These are phyloP conservation scores for Athalia cordata DNA, from an alignment of 2,888 invertebrate species.

Conservation along the genomic window DNA sequence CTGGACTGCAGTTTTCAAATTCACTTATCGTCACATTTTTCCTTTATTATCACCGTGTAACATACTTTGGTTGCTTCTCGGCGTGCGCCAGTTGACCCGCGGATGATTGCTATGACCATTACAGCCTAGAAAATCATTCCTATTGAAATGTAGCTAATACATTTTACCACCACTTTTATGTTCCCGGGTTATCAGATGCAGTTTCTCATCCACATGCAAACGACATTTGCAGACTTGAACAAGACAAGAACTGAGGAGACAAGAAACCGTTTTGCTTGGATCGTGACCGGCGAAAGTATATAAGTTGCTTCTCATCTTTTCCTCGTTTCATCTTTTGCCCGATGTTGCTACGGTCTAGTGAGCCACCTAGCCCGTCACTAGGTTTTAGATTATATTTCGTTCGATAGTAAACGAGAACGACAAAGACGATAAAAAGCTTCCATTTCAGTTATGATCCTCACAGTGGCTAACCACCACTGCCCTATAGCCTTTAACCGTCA, in stretches of 20 bases:
- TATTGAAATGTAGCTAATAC: background rate
- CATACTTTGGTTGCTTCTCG: background rate
- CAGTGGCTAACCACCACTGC: conserved; percentile 29
- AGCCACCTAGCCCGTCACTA: background rate
- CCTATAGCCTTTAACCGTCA: conserved; percentile 33
- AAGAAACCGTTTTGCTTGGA: background rate
- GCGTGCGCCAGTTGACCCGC: background rate
- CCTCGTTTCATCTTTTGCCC: conserved; percentile 1
- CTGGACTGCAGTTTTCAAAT: background rate
- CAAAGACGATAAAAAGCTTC: conserved; percentile 15
- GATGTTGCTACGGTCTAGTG: background rate
- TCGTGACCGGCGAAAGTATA: conserved; percentile 19
- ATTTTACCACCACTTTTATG: background rate
- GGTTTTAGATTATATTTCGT: conserved; percentile 10
- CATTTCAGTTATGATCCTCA: conserved; percentile 24
- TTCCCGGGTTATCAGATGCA: background rate
- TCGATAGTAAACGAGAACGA: background rate
- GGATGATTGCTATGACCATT: background rate
- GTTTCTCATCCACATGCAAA: background rate
- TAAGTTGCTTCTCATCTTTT: conserved; percentile 12
- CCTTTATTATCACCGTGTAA: background rate
- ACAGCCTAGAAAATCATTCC: background rate
- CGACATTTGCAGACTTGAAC: background rate
- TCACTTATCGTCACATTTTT: background rate
- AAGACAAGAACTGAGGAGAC: background rate